Base-by-base conservation (phyloP, 2,888 invertebrate genomes). In the Exocentrus adspersus region DNA sequence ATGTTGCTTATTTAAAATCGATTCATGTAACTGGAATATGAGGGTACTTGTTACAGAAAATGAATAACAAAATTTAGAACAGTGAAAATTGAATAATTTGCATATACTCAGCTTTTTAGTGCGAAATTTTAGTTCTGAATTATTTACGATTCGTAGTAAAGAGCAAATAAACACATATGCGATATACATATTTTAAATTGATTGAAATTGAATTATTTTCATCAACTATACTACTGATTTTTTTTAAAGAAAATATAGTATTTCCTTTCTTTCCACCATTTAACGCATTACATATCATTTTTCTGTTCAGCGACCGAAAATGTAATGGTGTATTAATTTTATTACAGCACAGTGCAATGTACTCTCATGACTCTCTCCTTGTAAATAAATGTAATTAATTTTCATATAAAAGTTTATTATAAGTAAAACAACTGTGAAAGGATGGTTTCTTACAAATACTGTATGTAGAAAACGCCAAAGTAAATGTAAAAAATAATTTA, bases 301-400 rank as follows among this genome's bases (percentile, higher is more conserved):
- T 64, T 41, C 19, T 60, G 59, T 54, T 60, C 58, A 64, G 19
- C 59, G 19, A 64, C 30, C 59, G 54, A 46, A 58, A 64, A 60
- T 24, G 53, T 48, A 64, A 53, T 64, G 48, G 53, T 46, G 14
- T 52, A 37, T 32, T 48, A 46, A 51, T 59, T 57, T 28, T 14
- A 37, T 12, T 37, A n/a, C 12, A 37, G 2, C 14, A 37, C 24
- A 37, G 12, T 3, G n/a, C 14, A n/a, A n/a, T 37, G 14, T 37
- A 37, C 12, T 21, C 48, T 20, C 48, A 19, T 17, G 48, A 17
- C 14, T 12, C 37, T 12, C 14, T 37, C 12, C 37, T n/a, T 37
- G 5, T 5, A n/a, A 37, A 37, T 37, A 37, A 37, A 37, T 12
- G n/a, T 37, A 37, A 37, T 37, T 37, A 32, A 2, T 5, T n/a